Conservation (phyloP, 1,140 invertebrate species). For the Schmidtea mediterranea region DNA sequence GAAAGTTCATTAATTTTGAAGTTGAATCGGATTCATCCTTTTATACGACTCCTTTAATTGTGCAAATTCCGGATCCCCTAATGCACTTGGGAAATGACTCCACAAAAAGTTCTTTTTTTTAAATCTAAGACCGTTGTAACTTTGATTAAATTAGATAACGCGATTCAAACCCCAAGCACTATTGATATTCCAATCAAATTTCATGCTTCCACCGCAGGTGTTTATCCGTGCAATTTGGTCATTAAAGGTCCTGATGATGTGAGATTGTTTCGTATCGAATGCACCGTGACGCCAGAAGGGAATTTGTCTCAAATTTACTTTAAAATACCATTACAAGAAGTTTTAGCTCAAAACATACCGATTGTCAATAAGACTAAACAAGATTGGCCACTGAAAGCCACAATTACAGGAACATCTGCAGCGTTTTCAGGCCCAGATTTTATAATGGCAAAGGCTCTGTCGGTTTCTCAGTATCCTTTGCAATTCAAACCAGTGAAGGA, state of each 20-base stretch:
- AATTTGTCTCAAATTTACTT: conserved; percentile 21
- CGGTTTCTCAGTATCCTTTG: conserved; percentile 19
- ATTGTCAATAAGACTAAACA: conserved; percentile 22
- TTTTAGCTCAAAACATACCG: conserved; percentile 21
- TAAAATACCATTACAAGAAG: conserved; percentile 18
- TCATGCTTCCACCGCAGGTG: conserved; percentile 14
- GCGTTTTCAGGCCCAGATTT: conserved; percentile 16
- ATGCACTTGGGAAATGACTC: too few relatives aligned
- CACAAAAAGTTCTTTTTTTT: too few relatives aligned
- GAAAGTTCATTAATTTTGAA: too few relatives aligned
- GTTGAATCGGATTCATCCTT: too few relatives aligned
- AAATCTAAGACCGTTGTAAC: too few relatives aligned
- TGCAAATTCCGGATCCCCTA: too few relatives aligned
- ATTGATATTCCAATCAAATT: conserved; percentile 20
- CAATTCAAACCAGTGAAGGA: conserved; percentile 19
- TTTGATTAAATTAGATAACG: too few relatives aligned
- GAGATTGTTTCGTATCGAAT: conserved; percentile 20
- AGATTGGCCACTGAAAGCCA: conserved; percentile 18
- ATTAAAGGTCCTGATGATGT: conserved; percentile 18
- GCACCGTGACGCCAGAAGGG: conserved; percentile 21
- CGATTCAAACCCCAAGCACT: background rate
- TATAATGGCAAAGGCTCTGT: conserved; percentile 17
- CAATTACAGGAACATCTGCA: conserved; percentile 14
- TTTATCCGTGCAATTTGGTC: conserved; percentile 17
- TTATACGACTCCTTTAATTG: too few relatives aligned